Evolutionary conservation across 2,888 invertebrate species (phyloP), one percentile per base, ranked within the genome.

Genomic region (Ischnura elegans): DNA sequence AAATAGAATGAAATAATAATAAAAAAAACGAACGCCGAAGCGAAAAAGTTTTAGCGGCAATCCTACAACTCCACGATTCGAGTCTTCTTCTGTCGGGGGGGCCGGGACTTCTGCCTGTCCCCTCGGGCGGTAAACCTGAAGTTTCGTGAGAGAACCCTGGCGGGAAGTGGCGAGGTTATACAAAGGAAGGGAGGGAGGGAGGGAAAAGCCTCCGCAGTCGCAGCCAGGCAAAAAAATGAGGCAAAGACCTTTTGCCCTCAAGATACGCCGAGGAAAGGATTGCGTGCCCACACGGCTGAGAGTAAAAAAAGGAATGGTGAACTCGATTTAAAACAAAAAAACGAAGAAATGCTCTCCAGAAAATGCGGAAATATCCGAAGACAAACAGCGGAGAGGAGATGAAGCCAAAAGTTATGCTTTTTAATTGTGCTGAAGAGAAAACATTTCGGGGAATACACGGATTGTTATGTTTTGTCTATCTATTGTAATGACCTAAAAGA

Each of bases 1-100:
- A 87, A 19, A 51, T 25, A 51, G 87, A 47, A 51, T 46, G n/a
- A 87, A 47, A 19, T 29, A 29, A 36, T 47, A 51, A 51, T 51
- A 51, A 36, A n/a, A n/a, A 51, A 87, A 25, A 47, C 29, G 46
- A 47, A 51, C 21, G 87, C 46, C 5, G 87, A 51, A 51, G 55
- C 29, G 87, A 47, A 51, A 51, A 87, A 42, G 29, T 47, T n/a
- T 51, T 51, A 87, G 51, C 36, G 51, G 29, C 36, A 87, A 87
- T 51, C 29, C 47, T 36, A 13, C 87, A 16, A 51, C 46, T 76
- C 76, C 76, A n/a, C 76, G 76, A 76, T n/a, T 8, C n/a, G 61
- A 61, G 61, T 25, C 19, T 19, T 5, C 36, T 76, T 36, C 16
- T 36, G 29, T 76, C 16, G 4, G 8, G 2, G 29, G 29, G 29